Base-by-base conservation (phyloP, 1,140 invertebrate genomes). In the Coptotermes formosanus region DNA sequence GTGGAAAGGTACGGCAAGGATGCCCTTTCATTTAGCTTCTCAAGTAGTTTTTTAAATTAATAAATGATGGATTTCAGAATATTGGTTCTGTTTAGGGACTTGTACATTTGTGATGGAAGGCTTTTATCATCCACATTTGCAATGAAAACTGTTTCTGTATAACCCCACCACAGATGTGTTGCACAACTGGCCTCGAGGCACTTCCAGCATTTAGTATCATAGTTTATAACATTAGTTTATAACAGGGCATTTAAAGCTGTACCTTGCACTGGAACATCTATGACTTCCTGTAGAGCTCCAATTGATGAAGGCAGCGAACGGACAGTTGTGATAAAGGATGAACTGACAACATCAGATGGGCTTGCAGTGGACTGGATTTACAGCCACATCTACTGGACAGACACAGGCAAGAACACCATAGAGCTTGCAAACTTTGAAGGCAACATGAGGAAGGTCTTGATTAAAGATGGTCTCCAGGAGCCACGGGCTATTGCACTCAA, bases 361-460 rank as follows among this genome's bases (percentile, higher is more conserved):
- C 91, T 99, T 82, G 97, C 98, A 3, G 96, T 99, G 64, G 98
- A 99, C 91, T 99, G 98, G 98, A 95, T 99, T 85, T 98, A 99
- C 91, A 96, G 96, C 90, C 96, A 99, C 88, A 94, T 99, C 83
- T 99, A 99, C 92, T 99, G 98, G 96, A 99, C 97, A 0, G 97
- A 99, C 90, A 96, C 97, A 7, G 96, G 95, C 52, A 96, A 95
- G 88, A 97, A 98, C 90, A 97, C 95, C 38, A 99, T 99, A 88
- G 95, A 97, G 90, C 92, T 99, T 59, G 95, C 96, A 0, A 96
- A 97, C 90, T 95, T 98, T 88, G 96, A 98, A 90, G 97, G 97
- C 14, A 96, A 95, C 89, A 97, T 97, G 95, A 93, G 96, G 85
- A 98, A 97, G 91, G 95, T 96, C 9, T 92, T 99, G 7, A 95